Evolutionary conservation across 2,888 invertebrate species (phyloP).

Genomic region (Conops quadrifasciatus): DNA sequence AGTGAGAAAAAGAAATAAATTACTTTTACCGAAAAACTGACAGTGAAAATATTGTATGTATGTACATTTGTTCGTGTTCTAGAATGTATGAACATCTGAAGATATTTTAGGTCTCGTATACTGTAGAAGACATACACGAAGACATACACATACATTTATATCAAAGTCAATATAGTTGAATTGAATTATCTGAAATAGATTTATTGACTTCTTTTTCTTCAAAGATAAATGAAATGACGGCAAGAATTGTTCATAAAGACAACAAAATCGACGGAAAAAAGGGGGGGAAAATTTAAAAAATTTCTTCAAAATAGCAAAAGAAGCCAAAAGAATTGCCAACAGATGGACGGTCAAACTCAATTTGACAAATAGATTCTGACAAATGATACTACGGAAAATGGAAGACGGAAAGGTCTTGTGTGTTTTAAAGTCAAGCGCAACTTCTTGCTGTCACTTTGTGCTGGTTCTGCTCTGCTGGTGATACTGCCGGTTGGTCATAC

Average conservation of each 20-base stretch:
- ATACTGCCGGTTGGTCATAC: constrained; percentile 22
- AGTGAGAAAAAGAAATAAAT: not conserved
- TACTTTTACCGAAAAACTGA: not conserved
- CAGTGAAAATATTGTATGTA: not conserved
- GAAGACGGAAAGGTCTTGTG: constrained; percentile 4
- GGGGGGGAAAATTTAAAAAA: not conserved
- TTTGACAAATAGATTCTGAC: constrained; percentile 23
- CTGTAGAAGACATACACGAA: too few relatives aligned
- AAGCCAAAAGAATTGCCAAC: constrained; percentile 6
- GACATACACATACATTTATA: not conserved
- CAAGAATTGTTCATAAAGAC: not conserved
- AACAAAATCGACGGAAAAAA: not conserved
- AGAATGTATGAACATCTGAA: not conserved
- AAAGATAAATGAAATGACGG: constrained; percentile 26
- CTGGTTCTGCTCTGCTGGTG: constrained; percentile 14
- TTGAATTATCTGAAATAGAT: constrained; percentile 31
- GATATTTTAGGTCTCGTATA: too few relatives aligned
- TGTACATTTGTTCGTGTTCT: constrained; percentile 1
- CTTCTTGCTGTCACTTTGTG: too few relatives aligned
- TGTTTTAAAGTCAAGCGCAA: too few relatives aligned
- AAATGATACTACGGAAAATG: constrained; percentile 17
- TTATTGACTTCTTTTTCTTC: constrained; percentile 26
- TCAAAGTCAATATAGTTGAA: constrained; percentile 29
- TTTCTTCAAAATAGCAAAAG: not conserved
- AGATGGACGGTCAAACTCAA: constrained; percentile 7